phyloP scores from a whole-genome alignment of 2,797 vertebrate genomes.

The Mormyrops boulengeri region DNA sequence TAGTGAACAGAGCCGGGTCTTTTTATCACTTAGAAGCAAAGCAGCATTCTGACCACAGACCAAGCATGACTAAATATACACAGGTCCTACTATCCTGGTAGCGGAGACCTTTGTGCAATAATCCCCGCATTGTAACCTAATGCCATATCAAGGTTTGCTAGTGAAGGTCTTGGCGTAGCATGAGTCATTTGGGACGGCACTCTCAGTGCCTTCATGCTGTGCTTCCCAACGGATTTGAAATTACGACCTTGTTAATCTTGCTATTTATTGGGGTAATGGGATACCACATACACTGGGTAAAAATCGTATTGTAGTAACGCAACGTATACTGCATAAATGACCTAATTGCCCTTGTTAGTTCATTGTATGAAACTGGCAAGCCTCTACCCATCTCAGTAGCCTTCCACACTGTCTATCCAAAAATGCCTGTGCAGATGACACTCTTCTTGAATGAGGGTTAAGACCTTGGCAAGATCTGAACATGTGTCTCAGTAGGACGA shows the following conservation, averaged over 20 bases:
- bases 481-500: not conserved
- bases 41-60: constrained; percentile 38
- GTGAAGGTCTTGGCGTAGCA: constrained; percentile 29
- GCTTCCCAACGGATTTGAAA: not conserved
- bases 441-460: not conserved
- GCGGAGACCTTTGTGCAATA: constrained; percentile 43
- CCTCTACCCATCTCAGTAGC: not conserved
- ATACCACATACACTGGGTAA: not conserved
- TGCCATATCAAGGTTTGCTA: constrained; percentile 42
- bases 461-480: not conserved
- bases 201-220: constrained; percentile 25
- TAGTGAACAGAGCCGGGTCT: constrained; percentile 23
- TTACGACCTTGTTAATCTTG: not conserved
- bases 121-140: constrained; percentile 48
- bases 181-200: constrained; percentile 32
- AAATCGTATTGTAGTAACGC: not conserved
- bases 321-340: not conserved
- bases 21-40: constrained; percentile 29
- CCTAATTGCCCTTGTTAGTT: not conserved
- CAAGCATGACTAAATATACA: constrained; percentile 44
- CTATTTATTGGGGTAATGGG: not conserved
- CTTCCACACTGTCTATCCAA: not conserved
- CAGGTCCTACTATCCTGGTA: constrained; percentile 43
- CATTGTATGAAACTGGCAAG: not conserved
- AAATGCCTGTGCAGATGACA: not conserved